Percentiles rank a stretch among this genome's conserved stretches.
Conservation (phyloP, 2,797 vertebrate species). For the Mus caroli region DNA sequence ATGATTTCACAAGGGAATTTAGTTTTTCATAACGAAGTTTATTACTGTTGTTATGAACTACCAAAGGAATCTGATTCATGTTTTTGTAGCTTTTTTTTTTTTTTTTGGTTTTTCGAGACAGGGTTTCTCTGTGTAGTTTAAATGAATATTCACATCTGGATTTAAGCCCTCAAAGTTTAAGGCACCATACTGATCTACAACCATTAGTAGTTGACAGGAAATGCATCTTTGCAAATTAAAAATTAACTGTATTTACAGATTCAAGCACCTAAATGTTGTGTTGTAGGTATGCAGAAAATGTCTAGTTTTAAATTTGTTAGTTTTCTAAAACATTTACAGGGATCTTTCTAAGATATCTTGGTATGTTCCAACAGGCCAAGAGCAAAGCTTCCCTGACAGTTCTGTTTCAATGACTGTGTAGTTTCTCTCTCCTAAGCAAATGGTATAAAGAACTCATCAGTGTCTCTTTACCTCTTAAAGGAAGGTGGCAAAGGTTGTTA, state of each 20-base stretch:
- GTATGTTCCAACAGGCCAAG: conserved; percentile 53
- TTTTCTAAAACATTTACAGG: conserved; percentile 60
- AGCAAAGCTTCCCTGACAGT: conserved; percentile 33
- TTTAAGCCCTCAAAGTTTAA: conserved; percentile 54
- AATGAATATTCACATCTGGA: background rate
- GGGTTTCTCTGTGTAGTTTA: no score
- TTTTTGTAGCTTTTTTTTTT: no score
- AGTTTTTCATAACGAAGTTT: conserved; percentile 40
- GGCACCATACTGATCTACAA: conserved; percentile 29
- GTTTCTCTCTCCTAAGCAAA: conserved; percentile 62
- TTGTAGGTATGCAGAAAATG: background rate
- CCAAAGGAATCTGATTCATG: conserved; percentile 41
- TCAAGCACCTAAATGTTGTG: background rate
- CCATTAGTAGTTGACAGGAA: conserved; percentile 51
- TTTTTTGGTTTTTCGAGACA: no score
- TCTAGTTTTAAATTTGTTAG: conserved; percentile 45
- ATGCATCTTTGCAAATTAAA: conserved; percentile 36
- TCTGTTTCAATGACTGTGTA: conserved; percentile 23
- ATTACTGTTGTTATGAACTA: conserved; percentile 59
- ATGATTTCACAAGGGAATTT: conserved; percentile 61
- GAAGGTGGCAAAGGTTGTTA: conserved; percentile 15
- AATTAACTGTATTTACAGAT: conserved; percentile 49
- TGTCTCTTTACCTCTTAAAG: conserved; percentile 34
- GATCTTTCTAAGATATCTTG: conserved; percentile 47
- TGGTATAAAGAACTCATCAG: conserved; percentile 45